Evolutionary conservation across 2,797 vertebrate species (phyloP).

Genomic region (Smutsia temminckii): DNA sequence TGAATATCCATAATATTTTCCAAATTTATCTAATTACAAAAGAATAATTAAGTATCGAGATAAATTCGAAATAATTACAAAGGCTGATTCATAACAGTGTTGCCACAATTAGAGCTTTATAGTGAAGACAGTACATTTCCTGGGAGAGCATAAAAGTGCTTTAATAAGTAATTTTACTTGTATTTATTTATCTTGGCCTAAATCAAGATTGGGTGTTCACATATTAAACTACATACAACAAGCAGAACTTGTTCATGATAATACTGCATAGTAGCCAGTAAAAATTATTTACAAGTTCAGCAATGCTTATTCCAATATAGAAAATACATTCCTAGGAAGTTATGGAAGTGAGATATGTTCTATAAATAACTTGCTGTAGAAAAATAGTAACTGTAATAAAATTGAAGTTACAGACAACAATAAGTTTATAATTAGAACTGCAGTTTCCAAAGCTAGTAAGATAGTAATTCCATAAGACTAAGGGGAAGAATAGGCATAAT

Average conservation of each 20-base stretch:
- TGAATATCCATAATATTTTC: conserved; percentile 5
- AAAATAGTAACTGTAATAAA: background rate
- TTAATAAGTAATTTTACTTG: background rate
- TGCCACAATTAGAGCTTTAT: background rate
- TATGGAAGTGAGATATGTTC: background rate
- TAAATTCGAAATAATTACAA: conserved; percentile 13
- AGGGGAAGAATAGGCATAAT: background rate
- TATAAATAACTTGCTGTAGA: background rate
- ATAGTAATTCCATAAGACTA: background rate
- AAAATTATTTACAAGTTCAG: background rate
- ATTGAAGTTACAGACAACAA: background rate
- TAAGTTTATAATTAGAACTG: background rate
- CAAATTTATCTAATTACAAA: conserved; percentile 4
- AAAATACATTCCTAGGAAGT: background rate
- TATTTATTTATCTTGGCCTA: background rate
- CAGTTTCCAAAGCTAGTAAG: background rate
- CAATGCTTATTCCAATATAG: background rate
- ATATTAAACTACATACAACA: background rate
- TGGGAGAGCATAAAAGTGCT: background rate
- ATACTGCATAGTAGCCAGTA: background rate
- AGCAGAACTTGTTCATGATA: background rate
- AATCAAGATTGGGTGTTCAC: background rate
- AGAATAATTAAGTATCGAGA: conserved; percentile 18
- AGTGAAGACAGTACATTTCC: background rate
- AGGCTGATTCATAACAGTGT: background rate